Evolutionary conservation across 2,113 vertebrate species (phyloP).

Genomic region (Lota lota): DNA sequence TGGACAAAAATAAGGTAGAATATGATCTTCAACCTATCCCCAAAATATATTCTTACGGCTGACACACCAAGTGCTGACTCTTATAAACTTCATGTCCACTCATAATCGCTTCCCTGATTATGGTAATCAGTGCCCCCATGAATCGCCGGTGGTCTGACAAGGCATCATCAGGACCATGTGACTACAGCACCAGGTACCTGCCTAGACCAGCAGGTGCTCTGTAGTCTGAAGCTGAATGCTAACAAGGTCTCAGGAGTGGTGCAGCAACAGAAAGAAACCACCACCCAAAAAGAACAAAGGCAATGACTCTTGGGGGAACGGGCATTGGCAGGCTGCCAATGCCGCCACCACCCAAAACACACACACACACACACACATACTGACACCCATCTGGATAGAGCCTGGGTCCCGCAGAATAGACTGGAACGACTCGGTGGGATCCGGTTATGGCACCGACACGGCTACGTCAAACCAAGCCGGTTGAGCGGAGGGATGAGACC

Average conservation of each 20-base stretch:
- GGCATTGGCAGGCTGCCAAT: background rate
- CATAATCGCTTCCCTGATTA: no score
- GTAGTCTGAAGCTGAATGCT: background rate
- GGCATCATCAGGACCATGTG: no score
- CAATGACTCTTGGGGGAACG: background rate
- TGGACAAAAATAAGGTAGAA: no score
- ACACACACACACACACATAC: background rate
- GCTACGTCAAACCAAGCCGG: background rate
- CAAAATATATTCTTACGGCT: no score
- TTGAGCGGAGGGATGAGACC: background rate
- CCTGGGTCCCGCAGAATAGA: background rate
- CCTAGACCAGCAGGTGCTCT: no score
- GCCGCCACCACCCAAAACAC: no score
- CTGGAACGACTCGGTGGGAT: background rate
- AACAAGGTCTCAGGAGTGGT: background rate
- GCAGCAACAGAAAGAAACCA: background rate
- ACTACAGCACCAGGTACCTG: no score
- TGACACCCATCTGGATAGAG: background rate
- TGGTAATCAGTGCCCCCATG: no score
- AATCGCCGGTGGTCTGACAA: no score
- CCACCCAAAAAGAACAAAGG: background rate
- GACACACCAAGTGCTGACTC: no score
- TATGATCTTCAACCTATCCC: no score
- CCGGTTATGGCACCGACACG: background rate
- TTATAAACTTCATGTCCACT: no score